Base-by-base conservation (phyloP, 2,113 vertebrate genomes). In the Sula dactylatra region DNA sequence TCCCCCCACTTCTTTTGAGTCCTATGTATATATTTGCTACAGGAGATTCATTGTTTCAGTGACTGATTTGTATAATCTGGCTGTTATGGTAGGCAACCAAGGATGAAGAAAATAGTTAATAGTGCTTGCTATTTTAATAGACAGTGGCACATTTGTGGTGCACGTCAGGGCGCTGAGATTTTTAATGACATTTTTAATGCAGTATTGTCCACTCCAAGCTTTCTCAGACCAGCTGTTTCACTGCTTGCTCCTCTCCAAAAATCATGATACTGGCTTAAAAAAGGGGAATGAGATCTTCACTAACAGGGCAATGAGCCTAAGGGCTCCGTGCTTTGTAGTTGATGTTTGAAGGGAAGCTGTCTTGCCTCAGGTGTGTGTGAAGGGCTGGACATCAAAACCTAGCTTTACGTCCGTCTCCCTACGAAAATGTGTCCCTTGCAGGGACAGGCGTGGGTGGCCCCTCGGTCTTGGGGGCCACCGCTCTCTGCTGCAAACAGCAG, bases 391-490 rank as follows among this genome's bases (percentile, higher is more conserved):
- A 59, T 45, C 77, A 17, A 56, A 70, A 19, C 22, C 44, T 31
- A 55, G 7, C 65, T n/a, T 66, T 45, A 1, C 56, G 38, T 20
- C 54, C 32, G 4, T 31, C 50, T 11, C 47, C 78, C 64, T n/a
- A 0, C 0, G 3, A 13, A 55, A 34, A 6, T 4, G 9, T 6
- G 3, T 45, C 64, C 85, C 31, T 38, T 59, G 42, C n/a, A 62
- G 38, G 69, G 81, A 6, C 34, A n/a, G 55, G 8, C 36, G 15
- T 16, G 32, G 31, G 12, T 7, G 11, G 10, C 34, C 38, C 27
- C 58, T 69, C 1, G 0, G 5, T 47, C 42, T 9, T 13, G 44
- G 47, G 24, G 27, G 44, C 26, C 59, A n/a, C 18, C 22, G 0
- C 27, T 12, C 10, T 42, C n/a, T 77, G 70, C 49, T 59, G 62